Base-by-base conservation (phyloP, 2,797 vertebrate species). In the Thamnophis elegans region DNA sequence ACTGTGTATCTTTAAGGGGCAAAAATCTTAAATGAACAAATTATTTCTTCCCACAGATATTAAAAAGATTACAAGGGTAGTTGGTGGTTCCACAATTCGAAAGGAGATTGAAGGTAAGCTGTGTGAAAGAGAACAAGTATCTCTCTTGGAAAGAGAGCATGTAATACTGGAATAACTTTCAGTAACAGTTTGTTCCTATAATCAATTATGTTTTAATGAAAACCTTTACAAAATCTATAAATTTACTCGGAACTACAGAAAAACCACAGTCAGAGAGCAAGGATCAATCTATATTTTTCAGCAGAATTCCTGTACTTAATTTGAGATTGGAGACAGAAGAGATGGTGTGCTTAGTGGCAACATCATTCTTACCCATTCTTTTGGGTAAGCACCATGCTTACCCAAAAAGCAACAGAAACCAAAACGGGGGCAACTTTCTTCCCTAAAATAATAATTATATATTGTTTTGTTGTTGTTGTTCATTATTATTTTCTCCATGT, bases 21-120 rank as follows among this genome's bases (percentile, higher is more conserved):
- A 54, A 28, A 85, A 65, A 26, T 26, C 36, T 47, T 42, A 82
- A 47, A 3, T 82, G 20, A 82, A 47, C 73, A 25, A 82, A 82
- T 25, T 47, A 82, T 82, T 47, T 82, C 28, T 91, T 94, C n/a
- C 42, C 20, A 93, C 55, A 55, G 25, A 92, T 56, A 0, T 47
- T 85, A 92, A 32, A 85, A 95, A 89, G 89, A 92, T 90, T 89
- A 94, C 65, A 16, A 94, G 82, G 89, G 0, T 42, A 25, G 58
- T 89, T 6, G 6, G 1, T 88, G 90, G 2, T 62, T 87, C 82
- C 88, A n/a, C 10, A 89, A 1, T 90, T 94, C 92, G 89, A 82
- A 95, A 87, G 85, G 92, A 95, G 60, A 92, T 92, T 53, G 59
- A 56, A 73, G 93, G 18, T 92, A 94, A 78, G 60, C 32, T 16